Base-by-base conservation (phyloP, 2,797 vertebrate genomes). In the Syngnathus acus region DNA sequence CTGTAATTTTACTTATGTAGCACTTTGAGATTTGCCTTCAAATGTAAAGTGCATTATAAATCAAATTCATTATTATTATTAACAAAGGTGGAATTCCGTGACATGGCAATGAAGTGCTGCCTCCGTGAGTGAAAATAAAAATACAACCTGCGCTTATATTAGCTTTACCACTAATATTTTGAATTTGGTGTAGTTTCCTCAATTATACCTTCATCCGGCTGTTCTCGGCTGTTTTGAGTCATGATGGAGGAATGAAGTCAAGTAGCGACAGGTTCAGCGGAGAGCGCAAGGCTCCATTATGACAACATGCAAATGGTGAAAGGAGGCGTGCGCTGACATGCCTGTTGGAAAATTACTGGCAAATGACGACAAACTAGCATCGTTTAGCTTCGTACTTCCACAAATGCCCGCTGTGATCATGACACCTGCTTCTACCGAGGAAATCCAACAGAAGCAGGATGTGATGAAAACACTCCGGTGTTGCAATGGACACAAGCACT, bases 281-380 rank as follows among this genome's bases (percentile, higher is more conserved):
- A 43, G 42, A 55, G 54, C 16, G 17, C 16, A 11, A 48, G 48
- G 21, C 39, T 0, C 14, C 11, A 62, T 23, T 26, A 62, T 16
- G 23, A 23, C 1, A 1, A 43, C 1, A 43, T 45, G 9, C n/a
- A 51, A 51, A 21, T 9, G 57, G 17, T 0, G 17, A 67, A 11
- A 57, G 4, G 43, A 66, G 50, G 39, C 70, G n/a, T 65, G 65
- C 73, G 10, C 51, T 0, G 65, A 72, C 73, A 68, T 16, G 45
- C 40, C 32, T 51, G 61, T 10, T 72, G 73, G 76, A 78, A 81
- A 81, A 64, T 13, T 57, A 78, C 76, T 40, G 59, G 39, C 21
- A 43, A 19, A 21, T 42, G 9, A 14, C 4, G 14, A 47, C 60
- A 47, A n/a, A 8, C 13, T 17, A 32, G 32, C 32, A 2, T 2